A percentile compares a stretch with the other conserved stretches of the same genome.
phyloP scores from a whole-genome alignment of 1,140 invertebrate genomes.

The Drosophila cardini region DNA sequence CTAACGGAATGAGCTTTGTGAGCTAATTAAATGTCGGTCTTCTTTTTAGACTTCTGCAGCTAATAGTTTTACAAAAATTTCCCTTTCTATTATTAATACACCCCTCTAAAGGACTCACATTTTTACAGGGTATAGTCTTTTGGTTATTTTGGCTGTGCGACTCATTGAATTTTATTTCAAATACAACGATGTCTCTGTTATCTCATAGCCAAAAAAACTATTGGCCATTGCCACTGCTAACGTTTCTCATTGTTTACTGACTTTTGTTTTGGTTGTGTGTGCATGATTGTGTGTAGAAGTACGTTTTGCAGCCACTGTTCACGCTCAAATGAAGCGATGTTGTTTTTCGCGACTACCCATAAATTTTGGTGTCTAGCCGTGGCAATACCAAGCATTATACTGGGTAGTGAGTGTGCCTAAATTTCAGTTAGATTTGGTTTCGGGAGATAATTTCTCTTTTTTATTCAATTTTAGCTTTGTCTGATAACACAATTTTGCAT shows the following conservation, averaged over 20 bases:
- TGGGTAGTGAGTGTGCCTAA: conserved; percentile 42
- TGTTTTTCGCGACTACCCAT: conserved; percentile 75
- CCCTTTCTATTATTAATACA: neutral
- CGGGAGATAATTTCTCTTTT: neutral
- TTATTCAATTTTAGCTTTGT: conserved; percentile 15
- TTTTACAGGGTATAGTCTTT: conserved; percentile 22
- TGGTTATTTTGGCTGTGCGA: conserved; percentile 56
- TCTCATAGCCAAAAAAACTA: conserved; percentile 16
- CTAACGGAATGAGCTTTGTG: too few relatives aligned
- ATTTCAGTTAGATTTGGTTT: conserved; percentile 16
- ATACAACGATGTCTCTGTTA: conserved; percentile 10
- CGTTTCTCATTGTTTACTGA: conserved; percentile 30
- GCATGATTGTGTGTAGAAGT: conserved; percentile 15
- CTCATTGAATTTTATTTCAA: conserved; percentile 74
- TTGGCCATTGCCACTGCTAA: conserved; percentile 21
- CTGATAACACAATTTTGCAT: conserved; percentile 62
- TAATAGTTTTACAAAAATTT: too few relatives aligned
- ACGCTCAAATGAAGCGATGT: conserved; percentile 79
- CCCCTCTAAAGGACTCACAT: neutral
- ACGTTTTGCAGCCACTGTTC: conserved; percentile 69
- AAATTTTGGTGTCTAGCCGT: conserved; percentile 65
- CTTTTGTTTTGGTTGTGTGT: neutral
- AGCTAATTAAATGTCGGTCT: too few relatives aligned
- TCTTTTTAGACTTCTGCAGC: too few relatives aligned
- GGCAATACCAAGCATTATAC: conserved; percentile 32